Evolutionary conservation across 2,888 invertebrate species (phyloP).

Genomic region (Drosophila seclusa): DNA sequence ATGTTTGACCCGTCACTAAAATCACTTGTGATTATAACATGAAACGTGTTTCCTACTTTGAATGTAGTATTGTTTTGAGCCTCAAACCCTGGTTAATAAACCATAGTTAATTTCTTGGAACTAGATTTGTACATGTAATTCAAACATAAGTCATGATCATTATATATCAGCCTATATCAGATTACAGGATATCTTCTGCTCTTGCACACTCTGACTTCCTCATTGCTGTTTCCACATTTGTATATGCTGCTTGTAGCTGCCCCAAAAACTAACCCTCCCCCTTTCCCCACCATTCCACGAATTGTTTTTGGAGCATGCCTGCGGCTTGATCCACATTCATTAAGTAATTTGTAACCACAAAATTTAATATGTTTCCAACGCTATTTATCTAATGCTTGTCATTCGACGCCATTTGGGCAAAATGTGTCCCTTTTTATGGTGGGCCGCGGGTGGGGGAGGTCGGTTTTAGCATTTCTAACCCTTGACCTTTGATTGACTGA

Average conservation of each 20-base stretch:
- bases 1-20: too few species aligned
- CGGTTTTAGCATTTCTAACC: conserved; percentile 27
- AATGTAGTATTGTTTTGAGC: neutral
- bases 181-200: neutral
- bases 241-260: conserved; percentile 36
- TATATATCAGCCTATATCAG: neutral
- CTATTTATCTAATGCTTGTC: conserved; percentile 73
- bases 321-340: conserved; percentile 61
- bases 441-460: neutral
- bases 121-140: neutral
- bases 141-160: accelerated
- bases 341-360: conserved; percentile 76
- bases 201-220: neutral
- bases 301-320: conserved; percentile 33
- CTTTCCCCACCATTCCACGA: neutral
- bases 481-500: conserved; percentile 79
- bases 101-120: neutral
- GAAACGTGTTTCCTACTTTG: neutral
- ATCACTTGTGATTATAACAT: neutral
- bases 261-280: neutral
- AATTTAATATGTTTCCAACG: conserved; percentile 71
- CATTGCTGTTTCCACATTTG: conserved; percentile 32
- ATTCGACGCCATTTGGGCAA: conserved; percentile 19
- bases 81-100: neutral
- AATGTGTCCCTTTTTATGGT: conserved; percentile 50